A percentile compares a stretch with the other conserved stretches of the same genome.
Evolutionary conservation across 2,797 vertebrate genomes (phyloP).

Genomic region (Typhlichthys subterraneus): DNA sequence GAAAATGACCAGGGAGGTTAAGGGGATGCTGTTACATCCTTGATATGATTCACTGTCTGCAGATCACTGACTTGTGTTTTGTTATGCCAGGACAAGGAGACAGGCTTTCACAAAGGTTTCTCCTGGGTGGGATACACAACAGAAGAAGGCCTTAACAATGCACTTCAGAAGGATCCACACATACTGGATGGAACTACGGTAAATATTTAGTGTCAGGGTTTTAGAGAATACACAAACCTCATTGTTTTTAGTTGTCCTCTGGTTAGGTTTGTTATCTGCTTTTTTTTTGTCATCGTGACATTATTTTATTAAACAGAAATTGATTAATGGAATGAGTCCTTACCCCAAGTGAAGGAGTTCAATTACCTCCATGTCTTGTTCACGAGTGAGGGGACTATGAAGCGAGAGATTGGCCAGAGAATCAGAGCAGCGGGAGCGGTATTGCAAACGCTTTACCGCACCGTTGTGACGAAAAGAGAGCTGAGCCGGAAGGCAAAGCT

Average conservation of each 20-base stretch:
- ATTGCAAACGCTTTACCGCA: too few relatives aligned
- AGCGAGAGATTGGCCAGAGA: too few relatives aligned
- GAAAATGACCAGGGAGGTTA: neutral
- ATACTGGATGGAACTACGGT: conserved; percentile 87
- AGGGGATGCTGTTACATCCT: neutral
- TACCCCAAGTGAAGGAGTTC: too few relatives aligned
- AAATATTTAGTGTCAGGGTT: conserved; percentile 16
- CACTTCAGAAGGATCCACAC: conserved; percentile 85
- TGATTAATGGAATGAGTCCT: too few relatives aligned
- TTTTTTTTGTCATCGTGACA: too few relatives aligned
- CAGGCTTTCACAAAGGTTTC: conserved; percentile 88
- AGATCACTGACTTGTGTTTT: conserved; percentile 5
- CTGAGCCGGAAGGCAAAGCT: too few relatives aligned
- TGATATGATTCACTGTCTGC: neutral
- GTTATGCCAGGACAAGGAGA: conserved; percentile 81
- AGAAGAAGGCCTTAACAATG: conserved; percentile 80
- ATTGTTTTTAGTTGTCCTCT: neutral
- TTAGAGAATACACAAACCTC: neutral
- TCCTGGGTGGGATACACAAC: conserved; percentile 83
- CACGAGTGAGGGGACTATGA: too few relatives aligned
- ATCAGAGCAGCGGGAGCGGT: too few relatives aligned
- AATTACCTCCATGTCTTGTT: too few relatives aligned
- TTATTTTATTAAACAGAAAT: too few relatives aligned
- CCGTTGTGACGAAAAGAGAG: too few relatives aligned
- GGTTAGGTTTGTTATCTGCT: neutral